These are phyloP conservation scores for Anas platyrhynchos DNA, from an alignment of 2,113 vertebrate genomes.

Conservation along the genomic window DNA sequence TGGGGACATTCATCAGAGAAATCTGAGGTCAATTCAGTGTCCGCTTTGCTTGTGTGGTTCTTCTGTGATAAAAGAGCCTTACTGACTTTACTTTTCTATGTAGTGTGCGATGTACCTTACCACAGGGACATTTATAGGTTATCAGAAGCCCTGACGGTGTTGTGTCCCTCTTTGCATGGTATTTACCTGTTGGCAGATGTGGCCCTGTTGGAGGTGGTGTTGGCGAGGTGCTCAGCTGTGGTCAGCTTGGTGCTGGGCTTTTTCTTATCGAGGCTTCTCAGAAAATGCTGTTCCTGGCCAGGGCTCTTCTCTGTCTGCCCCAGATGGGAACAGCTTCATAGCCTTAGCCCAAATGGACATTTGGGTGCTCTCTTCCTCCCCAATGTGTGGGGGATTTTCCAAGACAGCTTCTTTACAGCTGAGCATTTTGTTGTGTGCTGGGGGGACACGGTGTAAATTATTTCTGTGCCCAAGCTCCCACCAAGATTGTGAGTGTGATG, in stretches of 20 bases:
- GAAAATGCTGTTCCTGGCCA: background rate
- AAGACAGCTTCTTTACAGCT: background rate
- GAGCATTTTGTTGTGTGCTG: background rate
- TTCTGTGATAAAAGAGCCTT: background rate
- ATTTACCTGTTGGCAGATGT: background rate
- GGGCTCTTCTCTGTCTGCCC: background rate
- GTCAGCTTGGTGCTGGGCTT: background rate
- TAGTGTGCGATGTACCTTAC: background rate
- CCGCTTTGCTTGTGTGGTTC: background rate
- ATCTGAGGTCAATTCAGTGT: background rate
- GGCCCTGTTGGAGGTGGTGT: background rate
- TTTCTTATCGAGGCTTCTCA: background rate
- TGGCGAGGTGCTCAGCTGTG: background rate
- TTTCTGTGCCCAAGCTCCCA: background rate
- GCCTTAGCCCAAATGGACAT: background rate
- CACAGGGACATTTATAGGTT: background rate
- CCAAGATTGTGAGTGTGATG: background rate
- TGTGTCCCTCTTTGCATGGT: background rate
- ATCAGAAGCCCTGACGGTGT: background rate
- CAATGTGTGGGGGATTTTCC: background rate
- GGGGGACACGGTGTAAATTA: background rate
- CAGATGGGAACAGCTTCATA: background rate
- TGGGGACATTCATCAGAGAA: background rate
- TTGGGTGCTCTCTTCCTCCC: background rate
- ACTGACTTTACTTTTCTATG: background rate